A percentile compares a stretch with the other conserved stretches of the same genome.
phyloP scores from a whole-genome alignment of 2,113 vertebrate genomes.

The Xerus inauris region DNA sequence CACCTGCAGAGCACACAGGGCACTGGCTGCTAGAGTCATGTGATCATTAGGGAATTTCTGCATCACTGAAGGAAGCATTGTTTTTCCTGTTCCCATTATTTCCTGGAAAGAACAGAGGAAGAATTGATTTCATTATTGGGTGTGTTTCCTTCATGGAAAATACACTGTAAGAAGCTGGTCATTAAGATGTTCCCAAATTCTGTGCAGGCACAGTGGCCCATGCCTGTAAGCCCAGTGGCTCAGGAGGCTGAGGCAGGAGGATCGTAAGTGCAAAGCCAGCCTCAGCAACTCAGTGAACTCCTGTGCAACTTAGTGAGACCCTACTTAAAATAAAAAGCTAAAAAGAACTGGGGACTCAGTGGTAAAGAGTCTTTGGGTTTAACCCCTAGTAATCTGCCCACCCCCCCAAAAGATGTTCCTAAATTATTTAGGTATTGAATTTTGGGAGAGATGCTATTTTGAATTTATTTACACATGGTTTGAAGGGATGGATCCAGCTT shows the following conservation, averaged over 20 bases:
- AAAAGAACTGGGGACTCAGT: too few species aligned
- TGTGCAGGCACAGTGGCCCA: background rate
- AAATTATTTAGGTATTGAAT: conserved; percentile 97
- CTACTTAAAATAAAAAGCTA: too few species aligned
- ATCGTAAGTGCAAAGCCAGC: too few species aligned
- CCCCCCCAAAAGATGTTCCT: conserved; percentile 91
- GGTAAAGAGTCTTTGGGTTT: too few species aligned
- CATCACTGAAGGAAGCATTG: conserved; percentile 95
- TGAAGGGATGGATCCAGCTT: conserved; percentile 95
- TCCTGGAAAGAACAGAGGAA: conserved; percentile 92
- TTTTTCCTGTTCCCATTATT: conserved; percentile 95
- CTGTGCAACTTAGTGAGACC: too few species aligned
- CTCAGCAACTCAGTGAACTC: too few species aligned
- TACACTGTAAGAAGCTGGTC: conserved; percentile 98
- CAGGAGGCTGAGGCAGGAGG: too few species aligned
- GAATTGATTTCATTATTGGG: conserved; percentile 90
- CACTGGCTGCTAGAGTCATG: conserved; percentile 95
- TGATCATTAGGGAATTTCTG: conserved; percentile 98
- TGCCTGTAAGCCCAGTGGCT: too few species aligned
- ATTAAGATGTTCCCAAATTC: conserved; percentile 98
- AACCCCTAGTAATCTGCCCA: too few species aligned
- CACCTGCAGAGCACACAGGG: conserved; percentile 96
- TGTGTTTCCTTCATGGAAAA: conserved; percentile 93
- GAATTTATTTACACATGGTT: conserved; percentile 98
- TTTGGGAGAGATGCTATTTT: conserved; percentile 92